These are phyloP conservation scores for Coregonus suidteri DNA, from an alignment of 2,797 vertebrate species.

Conservation along the genomic window DNA sequence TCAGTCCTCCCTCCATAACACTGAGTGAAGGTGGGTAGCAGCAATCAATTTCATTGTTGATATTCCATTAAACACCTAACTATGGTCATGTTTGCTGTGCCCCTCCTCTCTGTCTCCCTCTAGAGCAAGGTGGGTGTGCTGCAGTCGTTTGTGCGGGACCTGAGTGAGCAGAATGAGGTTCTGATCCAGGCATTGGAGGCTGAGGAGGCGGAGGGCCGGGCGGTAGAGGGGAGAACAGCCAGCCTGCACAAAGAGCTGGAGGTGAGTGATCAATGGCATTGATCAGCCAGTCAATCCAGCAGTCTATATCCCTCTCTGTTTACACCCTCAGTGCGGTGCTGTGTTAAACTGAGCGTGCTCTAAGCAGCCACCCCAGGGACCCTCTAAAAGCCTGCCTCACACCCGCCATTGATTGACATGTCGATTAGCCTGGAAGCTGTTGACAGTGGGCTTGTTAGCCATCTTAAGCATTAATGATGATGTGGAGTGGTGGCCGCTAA, in stretches of 20 bases:
- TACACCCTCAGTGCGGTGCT: slow-evolving; percentile 69
- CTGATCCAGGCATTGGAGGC: slow-evolving; percentile 41
- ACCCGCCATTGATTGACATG: slow-evolving; percentile 77
- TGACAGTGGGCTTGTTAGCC: slow-evolving; percentile 72
- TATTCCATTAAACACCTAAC: background rate
- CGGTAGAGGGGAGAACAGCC: slow-evolving; percentile 59
- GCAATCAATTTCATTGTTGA: background rate
- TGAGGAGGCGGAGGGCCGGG: slow-evolving; percentile 40
- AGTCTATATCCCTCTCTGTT: slow-evolving; percentile 78
- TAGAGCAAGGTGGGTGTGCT: slow-evolving; percentile 66
- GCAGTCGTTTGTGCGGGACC: slow-evolving; percentile 43
- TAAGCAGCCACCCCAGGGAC: slow-evolving; percentile 74
- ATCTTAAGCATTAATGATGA: slow-evolving; percentile 70
- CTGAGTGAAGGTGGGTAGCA: background rate
- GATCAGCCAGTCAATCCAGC: slow-evolving; percentile 74
- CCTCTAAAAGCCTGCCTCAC: slow-evolving; percentile 71
- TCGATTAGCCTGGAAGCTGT: slow-evolving; percentile 75
- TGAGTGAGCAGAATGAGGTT: slow-evolving; percentile 51
- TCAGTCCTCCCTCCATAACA: slow-evolving; percentile 1
- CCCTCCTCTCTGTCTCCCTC: slow-evolving; percentile 73
- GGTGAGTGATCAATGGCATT: slow-evolving; percentile 79
- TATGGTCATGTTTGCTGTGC: slow-evolving; percentile 19
- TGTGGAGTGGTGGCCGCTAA: slow-evolving; percentile 37
- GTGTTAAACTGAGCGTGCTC: slow-evolving; percentile 78
- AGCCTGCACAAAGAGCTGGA: slow-evolving; percentile 67